Evolutionary conservation across 2,797 vertebrate species (phyloP).

Genomic region (Heteromormyrus szaboi): DNA sequence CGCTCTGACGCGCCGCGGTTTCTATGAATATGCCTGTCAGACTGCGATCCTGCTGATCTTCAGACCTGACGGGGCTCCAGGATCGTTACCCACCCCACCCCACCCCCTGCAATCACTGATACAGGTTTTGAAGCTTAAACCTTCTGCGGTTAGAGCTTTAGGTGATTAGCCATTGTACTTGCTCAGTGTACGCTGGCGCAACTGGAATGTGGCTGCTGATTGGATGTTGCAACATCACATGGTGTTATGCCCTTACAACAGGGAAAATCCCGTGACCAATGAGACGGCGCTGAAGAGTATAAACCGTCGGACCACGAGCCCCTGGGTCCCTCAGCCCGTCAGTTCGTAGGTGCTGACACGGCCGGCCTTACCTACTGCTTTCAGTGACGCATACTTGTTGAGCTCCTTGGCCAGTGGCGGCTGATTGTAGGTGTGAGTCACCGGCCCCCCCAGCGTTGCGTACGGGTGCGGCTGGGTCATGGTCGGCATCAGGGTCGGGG

Average conservation of each 20-base stretch:
- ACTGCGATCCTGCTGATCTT: neutral
- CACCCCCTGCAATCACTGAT: neutral
- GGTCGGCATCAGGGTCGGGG: constrained; percentile 75
- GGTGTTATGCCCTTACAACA: neutral
- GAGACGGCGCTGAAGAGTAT: neutral
- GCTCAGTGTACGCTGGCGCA: no score
- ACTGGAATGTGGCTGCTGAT: neutral
- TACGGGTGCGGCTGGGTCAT: constrained; percentile 79
- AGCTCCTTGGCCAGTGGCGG: constrained; percentile 79
- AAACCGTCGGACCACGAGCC: neutral
- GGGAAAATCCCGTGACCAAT: neutral
- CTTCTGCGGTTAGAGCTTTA: neutral
- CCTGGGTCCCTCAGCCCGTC: neutral
- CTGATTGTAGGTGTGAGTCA: constrained; percentile 84
- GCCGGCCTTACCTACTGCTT: constrained; percentile 83
- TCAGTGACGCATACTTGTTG: constrained; percentile 90
- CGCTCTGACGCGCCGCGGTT: neutral
- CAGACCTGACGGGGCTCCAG: neutral
- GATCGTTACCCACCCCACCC: neutral
- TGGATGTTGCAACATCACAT: neutral
- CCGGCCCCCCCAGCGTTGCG: constrained; percentile 74
- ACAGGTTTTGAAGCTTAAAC: neutral
- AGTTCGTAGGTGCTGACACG: neutral
- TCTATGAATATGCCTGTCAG: neutral
- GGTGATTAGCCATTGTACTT: neutral